phyloP scores from a whole-genome alignment of 2,888 invertebrate genomes.

The Brenthis ino region DNA sequence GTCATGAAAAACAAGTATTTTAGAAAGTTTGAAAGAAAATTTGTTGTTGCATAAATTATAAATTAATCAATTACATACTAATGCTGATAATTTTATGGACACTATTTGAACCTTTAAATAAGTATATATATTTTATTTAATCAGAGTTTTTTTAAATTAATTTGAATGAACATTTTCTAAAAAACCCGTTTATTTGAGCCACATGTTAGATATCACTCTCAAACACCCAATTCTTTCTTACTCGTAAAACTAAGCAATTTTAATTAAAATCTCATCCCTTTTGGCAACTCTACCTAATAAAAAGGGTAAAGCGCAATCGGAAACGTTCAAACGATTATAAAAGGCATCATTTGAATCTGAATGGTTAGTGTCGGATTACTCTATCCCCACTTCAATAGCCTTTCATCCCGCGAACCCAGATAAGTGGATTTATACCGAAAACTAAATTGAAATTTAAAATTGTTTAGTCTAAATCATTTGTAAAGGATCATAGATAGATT shows the following conservation, averaged over 20 bases:
- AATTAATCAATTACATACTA: no score
- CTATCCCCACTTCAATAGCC: constrained; percentile 44
- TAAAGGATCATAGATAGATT: background rate
- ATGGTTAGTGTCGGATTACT: constrained; percentile 68
- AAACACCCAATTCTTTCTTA: background rate
- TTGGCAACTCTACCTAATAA: constrained; percentile 35
- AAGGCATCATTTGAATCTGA: constrained; percentile 75
- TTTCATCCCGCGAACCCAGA: constrained; percentile 18
- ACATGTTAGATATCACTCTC: background rate
- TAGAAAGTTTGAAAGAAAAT: no score
- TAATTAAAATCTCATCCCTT: constrained; percentile 21
- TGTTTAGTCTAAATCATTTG: background rate
- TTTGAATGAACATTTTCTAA: no score
- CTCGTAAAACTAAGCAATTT: background rate
- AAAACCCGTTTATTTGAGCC: no score
- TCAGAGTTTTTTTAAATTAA: no score
- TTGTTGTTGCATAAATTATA: no score
- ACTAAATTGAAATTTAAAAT: constrained; percentile 10
- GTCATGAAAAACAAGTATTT: no score
- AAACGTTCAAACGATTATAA: constrained; percentile 74
- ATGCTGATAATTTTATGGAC: no score
- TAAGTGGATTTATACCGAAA: constrained; percentile 27
- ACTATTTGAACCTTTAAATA: no score
- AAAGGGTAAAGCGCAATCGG: constrained; percentile 61
- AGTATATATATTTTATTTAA: no score